Conservation (phyloP, 2,888 invertebrate genomes). For the Crossocerus cetratus region DNA sequence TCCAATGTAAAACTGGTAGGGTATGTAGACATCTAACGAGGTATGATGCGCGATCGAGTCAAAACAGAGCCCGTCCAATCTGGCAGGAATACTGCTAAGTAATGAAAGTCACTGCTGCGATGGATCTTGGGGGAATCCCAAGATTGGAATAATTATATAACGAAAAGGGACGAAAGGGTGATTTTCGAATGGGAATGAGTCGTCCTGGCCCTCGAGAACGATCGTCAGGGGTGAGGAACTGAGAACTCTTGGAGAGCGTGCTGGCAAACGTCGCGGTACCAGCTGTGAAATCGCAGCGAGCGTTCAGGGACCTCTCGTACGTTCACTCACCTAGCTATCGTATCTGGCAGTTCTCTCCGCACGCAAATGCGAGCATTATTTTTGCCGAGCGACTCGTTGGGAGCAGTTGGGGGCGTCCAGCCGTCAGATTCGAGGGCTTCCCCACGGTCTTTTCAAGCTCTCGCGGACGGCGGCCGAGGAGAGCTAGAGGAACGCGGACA, state of each 20-base stretch:
- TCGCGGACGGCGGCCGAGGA: slow-evolving; percentile 4
- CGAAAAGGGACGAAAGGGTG: slow-evolving; percentile 25
- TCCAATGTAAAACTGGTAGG: too few species aligned
- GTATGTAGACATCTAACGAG: too few species aligned
- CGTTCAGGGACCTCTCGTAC: slow-evolving; percentile 50
- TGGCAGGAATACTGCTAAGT: neutral
- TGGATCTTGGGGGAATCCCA: slow-evolving; percentile 1
- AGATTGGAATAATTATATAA: slow-evolving; percentile 42
- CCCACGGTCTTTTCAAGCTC: neutral
- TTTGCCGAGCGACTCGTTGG: slow-evolving; percentile 32
- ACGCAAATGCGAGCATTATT: slow-evolving; percentile 63
- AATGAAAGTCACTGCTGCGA: neutral
- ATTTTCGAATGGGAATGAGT: slow-evolving; percentile 10
- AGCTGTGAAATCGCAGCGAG: slow-evolving; percentile 62
- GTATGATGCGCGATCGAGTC: neutral
- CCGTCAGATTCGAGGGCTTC: too few species aligned
- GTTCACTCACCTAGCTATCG: slow-evolving; percentile 68
- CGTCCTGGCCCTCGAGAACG: neutral
- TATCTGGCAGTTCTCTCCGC: slow-evolving; percentile 58
- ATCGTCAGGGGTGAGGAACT: neutral
- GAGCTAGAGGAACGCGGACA: slow-evolving; percentile 58
- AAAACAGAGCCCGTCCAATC: slow-evolving; percentile 11
- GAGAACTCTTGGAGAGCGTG: slow-evolving; percentile 14
- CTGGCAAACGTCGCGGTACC: slow-evolving; percentile 45
- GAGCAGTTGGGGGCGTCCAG: slow-evolving; percentile 10